Base-by-base conservation (phyloP, 2,888 invertebrate genomes). In the Trypoxylon attenuatum region DNA sequence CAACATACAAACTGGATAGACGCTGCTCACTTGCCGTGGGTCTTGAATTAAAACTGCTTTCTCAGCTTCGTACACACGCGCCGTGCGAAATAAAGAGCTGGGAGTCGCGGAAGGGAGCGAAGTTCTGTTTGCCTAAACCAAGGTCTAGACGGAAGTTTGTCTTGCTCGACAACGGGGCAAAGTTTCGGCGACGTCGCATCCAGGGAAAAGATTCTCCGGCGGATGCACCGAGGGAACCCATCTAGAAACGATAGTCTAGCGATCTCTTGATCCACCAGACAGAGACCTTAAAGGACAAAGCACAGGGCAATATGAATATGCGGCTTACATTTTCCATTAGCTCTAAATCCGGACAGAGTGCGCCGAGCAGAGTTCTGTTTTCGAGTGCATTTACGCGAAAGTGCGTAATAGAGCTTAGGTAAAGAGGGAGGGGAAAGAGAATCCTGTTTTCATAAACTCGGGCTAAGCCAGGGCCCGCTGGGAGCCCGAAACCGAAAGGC, bases 361-460 rank as follows among this genome's bases (percentile, higher is more conserved):
- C 62, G 47, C 29, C 45, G 15, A 18, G 47, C 42, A 15, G 18
- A 51, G 51, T 29, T 50, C 19, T 21, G 13, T 22, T 16, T 33
- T 39, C 19, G 5, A 8, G 45, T 10, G 16, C 18, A 15, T 33
- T 25, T 25, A n/a, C 33, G 49, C 56, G 46, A 45, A 47, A 47
- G 55, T 56, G 71, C 69, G 71, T 65, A 69, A 76, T 64, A 67
- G 57, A 46, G 71, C 69, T 74, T 70, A 61, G n/a, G n/a, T n/a
- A n/a, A n/a, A n/a, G n/a, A n/a, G n/a, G n/a, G n/a, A n/a, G n/a
- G n/a, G n/a, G 49, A 55, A 46, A 21, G 29, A 63, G 70, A 73
- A 73, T 73, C 67, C 63, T 73, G 73, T 73, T 73, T 73, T 67
- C 73, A 45, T 58, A 57, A 41, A 27, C 38, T 53, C 50, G 62